Conservation (phyloP, 2,888 invertebrate species). For the Acheta domesticus region DNA sequence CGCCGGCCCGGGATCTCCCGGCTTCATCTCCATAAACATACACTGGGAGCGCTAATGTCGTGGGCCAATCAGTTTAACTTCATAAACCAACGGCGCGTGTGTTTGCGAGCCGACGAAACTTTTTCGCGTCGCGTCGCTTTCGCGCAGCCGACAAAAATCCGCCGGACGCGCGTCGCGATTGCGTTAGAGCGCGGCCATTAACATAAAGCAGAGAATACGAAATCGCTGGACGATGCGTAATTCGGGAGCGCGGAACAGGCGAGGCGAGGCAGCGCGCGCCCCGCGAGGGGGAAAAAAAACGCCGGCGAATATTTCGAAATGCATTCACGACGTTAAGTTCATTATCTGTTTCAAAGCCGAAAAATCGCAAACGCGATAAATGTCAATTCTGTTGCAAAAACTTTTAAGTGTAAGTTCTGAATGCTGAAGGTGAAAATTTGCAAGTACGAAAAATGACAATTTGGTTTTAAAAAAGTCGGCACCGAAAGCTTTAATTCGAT, state of each 20-base stretch:
- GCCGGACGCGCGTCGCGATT: background rate
- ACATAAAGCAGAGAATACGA: constrained; percentile 18
- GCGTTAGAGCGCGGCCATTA: background rate
- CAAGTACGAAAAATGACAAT: background rate
- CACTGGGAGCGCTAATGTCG: constrained; percentile 33
- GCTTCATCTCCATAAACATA: constrained; percentile 35
- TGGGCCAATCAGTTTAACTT: constrained; percentile 35
- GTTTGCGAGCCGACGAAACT: background rate
- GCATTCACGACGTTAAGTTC: background rate
- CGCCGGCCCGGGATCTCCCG: constrained; percentile 11
- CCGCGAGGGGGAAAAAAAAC: background rate
- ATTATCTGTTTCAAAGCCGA: constrained; percentile 7
- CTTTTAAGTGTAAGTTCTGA: background rate
- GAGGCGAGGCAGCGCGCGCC: background rate
- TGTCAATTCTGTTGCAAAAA: background rate
- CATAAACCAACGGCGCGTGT: constrained; percentile 31
- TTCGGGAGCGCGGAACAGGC: background rate
- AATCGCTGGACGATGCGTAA: constrained; percentile 5
- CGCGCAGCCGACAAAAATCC: constrained; percentile 6
- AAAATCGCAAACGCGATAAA: background rate
- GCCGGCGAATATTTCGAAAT: background rate
- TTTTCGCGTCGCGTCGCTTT: constrained; percentile 18
- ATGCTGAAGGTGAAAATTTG: background rate
- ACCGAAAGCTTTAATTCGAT: too few species aligned
- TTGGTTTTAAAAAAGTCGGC: background rate